A percentile compares a stretch with the other conserved stretches of the same genome.
phyloP scores from a whole-genome alignment of 1,140 invertebrate genomes.

The Drosophila carrolli region DNA sequence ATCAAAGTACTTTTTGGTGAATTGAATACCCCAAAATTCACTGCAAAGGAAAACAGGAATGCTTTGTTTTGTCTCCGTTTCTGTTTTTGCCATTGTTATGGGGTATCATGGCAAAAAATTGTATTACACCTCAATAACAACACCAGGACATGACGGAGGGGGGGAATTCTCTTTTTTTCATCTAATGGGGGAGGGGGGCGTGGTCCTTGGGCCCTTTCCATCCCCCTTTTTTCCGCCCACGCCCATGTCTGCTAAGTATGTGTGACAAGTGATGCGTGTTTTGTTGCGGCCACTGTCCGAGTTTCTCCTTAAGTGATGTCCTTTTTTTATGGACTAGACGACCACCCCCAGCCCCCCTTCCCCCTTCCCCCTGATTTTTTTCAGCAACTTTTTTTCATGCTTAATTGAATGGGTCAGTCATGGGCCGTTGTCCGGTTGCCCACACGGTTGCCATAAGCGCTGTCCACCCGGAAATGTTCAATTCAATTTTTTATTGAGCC shows the following conservation, averaged over 20 bases:
- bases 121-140: constrained; percentile 85
- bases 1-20: neutral
- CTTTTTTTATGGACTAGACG: constrained; percentile 62
- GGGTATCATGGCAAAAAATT: constrained; percentile 83
- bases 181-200: neutral
- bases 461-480: constrained; percentile 71
- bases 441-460: constrained; percentile 59
- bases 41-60: neutral
- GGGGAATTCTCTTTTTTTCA: constrained; percentile 19
- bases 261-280: constrained; percentile 84
- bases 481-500: constrained; percentile 70
- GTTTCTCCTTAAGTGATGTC: constrained; percentile 82
- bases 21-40: neutral
- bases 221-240: neutral
- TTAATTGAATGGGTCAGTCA: constrained; percentile 84
- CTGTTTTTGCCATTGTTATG: constrained; percentile 59
- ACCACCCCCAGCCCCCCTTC: constrained; percentile 11
- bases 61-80: neutral
- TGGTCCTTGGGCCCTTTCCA: neutral
- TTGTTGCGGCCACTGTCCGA: constrained; percentile 77
- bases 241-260: constrained; percentile 58
- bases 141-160: constrained; percentile 79
- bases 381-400: constrained; percentile 69
- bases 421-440: constrained; percentile 61
- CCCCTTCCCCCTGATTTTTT: neutral